A percentile compares a stretch with the other conserved stretches of the same genome.
phyloP scores from a whole-genome alignment of 2,113 vertebrate species.

The Amia ocellicauda region DNA sequence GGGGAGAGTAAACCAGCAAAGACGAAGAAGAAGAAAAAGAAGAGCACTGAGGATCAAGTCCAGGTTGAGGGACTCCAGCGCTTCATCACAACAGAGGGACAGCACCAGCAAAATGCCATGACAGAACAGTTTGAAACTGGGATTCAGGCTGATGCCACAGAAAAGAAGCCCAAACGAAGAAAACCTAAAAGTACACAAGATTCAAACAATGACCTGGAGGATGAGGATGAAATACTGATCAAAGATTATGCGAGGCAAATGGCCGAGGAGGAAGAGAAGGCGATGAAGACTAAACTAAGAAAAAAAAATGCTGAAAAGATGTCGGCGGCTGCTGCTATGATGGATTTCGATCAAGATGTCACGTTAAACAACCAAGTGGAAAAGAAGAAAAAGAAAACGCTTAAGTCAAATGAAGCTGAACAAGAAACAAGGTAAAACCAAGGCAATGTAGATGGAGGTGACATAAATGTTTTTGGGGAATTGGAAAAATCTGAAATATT shows the following conservation, averaged over 20 bases:
- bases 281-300: conserved; percentile 65
- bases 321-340: conserved; percentile 42
- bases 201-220: conserved; percentile 39
- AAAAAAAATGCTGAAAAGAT: conserved; percentile 68
- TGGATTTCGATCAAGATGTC: conserved; percentile 46
- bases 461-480: too few relatives aligned
- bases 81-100: conserved; percentile 37
- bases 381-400: conserved; percentile 83
- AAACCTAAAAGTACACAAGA: conserved; percentile 53
- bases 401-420: conserved; percentile 61
- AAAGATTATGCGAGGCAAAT: conserved; percentile 77
- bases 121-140: conserved; percentile 43
- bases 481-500: too few relatives aligned
- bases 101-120: conserved; percentile 39
- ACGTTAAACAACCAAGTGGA: conserved; percentile 65
- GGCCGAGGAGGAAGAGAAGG: conserved; percentile 69
- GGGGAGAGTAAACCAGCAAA: conserved; percentile 51
- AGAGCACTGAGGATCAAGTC: conserved; percentile 40
- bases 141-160: conserved; percentile 41
- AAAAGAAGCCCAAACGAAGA: conserved; percentile 48
- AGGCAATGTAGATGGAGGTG: neutral
- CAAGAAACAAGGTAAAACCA: conserved; percentile 72
- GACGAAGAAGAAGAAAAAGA: conserved; percentile 61
- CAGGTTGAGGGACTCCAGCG: conserved; percentile 45
- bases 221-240: conserved; percentile 70